Evolutionary conservation across 2,888 invertebrate genomes (phyloP).

Genomic region (Syrphus vitripennis): DNA sequence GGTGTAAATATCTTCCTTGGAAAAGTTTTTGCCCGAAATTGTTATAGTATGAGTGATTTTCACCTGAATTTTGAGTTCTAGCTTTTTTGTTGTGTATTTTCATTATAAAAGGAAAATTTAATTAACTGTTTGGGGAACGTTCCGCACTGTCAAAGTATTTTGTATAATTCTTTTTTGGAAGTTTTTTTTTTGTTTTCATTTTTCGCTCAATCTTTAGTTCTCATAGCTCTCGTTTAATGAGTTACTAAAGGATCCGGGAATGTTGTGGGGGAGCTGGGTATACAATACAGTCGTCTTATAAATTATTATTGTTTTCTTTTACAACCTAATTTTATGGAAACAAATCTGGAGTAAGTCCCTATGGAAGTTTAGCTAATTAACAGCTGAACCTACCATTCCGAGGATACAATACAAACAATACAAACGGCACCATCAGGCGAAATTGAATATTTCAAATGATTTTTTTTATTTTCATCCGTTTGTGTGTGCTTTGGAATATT

Average conservation of each 20-base stretch:
- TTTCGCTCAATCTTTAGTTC: background rate
- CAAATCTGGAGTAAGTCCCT: slow-evolving; percentile 40
- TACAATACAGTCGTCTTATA: slow-evolving; percentile 34
- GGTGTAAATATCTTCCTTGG: slow-evolving; percentile 66
- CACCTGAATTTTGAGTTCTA: slow-evolving; percentile 53
- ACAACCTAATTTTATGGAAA: slow-evolving; percentile 48
- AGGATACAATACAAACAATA: slow-evolving; percentile 8
- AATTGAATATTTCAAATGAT: slow-evolving; percentile 56
- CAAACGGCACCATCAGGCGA: slow-evolving; percentile 52
- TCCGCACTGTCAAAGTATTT: slow-evolving; percentile 22
- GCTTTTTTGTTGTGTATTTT: slow-evolving; percentile 36
- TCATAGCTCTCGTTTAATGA: slow-evolving; percentile 22
- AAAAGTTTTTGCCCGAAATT: slow-evolving; percentile 56
- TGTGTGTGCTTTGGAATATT: background rate
- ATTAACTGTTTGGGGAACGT: slow-evolving; percentile 56
- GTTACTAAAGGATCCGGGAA: slow-evolving; percentile 26
- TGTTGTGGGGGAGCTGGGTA: background rate
- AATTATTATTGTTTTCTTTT: slow-evolving; percentile 44
- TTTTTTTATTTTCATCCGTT: slow-evolving; percentile 8
- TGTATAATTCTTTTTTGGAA: slow-evolving; percentile 2
- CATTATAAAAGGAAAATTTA: slow-evolving; percentile 44
- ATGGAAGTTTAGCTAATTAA: slow-evolving; percentile 57
- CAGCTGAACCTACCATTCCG: background rate
- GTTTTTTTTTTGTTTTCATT: background rate
- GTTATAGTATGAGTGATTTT: slow-evolving; percentile 47